These are phyloP conservation scores for Stercorarius parasiticus DNA, from an alignment of 2,113 vertebrate genomes.

Conservation along the genomic window DNA sequence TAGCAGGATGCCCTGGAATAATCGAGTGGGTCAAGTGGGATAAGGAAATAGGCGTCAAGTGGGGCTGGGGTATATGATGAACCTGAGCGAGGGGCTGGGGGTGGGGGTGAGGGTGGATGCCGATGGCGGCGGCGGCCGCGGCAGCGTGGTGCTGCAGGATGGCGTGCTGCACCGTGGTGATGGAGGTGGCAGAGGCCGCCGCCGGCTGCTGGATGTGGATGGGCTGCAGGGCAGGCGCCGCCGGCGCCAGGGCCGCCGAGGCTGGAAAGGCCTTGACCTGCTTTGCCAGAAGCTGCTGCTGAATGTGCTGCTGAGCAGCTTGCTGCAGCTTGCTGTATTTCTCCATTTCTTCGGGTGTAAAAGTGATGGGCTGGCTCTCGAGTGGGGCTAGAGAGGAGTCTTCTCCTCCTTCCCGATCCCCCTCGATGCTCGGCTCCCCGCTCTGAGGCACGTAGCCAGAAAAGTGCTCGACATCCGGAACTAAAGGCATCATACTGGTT, in stretches of 20 bases:
- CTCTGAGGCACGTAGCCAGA: conserved; percentile 81
- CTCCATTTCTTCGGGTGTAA: conserved; percentile 98
- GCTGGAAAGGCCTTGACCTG: conserved; percentile 93
- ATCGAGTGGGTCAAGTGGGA: conserved; percentile 93
- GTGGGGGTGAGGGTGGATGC: conserved; percentile 89
- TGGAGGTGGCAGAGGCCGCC: conserved; percentile 87
- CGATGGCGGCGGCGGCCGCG: conserved; percentile 83
- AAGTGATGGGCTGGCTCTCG: conserved; percentile 97
- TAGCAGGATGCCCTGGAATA: conserved; percentile 92
- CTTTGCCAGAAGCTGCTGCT: conserved; percentile 96
- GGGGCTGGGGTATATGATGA: conserved; percentile 96
- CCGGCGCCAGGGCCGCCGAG: conserved; percentile 81
- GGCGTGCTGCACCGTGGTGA: conserved; percentile 94
- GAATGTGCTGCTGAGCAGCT: conserved; percentile 97
- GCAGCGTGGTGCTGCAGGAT: conserved; percentile 94
- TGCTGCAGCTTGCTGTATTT: conserved; percentile 99
- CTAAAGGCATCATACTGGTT: conserved; percentile 71
- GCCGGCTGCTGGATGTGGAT: conserved; percentile 96
- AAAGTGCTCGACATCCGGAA: conserved; percentile 79
- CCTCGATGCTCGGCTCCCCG: conserved; percentile 76
- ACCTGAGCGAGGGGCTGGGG: conserved; percentile 92
- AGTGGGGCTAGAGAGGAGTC: conserved; percentile 90
- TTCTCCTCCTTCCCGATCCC: conserved; percentile 85
- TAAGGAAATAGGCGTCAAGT: conserved; percentile 92
- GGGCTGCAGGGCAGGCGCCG: conserved; percentile 84